phyloP scores from a whole-genome alignment of 2,113 vertebrate genomes.

The Columba janthina region DNA sequence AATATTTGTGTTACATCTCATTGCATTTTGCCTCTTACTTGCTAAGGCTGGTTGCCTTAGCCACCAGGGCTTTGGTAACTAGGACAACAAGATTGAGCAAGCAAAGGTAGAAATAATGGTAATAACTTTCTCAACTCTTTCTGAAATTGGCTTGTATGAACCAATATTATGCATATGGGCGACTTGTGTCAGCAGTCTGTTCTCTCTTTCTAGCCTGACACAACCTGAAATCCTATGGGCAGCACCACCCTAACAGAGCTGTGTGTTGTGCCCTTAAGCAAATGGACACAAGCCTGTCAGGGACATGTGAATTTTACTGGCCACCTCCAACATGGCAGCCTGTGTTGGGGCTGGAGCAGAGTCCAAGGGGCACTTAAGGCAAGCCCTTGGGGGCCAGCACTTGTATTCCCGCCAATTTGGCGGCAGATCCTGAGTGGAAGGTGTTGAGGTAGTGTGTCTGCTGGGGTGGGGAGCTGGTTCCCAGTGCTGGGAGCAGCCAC shows the following conservation, averaged over 20 bases:
- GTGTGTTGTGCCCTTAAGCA: neutral
- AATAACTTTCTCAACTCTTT: conserved; percentile 44
- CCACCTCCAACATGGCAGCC: neutral
- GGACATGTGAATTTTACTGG: neutral
- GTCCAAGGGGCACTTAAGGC: neutral
- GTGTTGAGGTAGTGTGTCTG: neutral
- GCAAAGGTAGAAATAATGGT: conserved; percentile 43
- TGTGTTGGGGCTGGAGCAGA: neutral
- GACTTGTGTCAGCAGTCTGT: neutral
- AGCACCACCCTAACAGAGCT: neutral
- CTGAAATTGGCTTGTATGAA: conserved; percentile 16
- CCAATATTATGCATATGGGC: neutral
- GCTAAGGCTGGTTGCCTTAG: conserved; percentile 58
- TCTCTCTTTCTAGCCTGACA: neutral
- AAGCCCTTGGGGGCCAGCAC: accelerated
- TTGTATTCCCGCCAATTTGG: neutral
- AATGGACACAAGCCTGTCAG: neutral
- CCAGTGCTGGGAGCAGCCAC: neutral
- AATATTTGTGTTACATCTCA: conserved; percentile 20
- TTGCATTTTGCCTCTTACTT: neutral
- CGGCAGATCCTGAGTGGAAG: neutral
- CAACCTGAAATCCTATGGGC: neutral
- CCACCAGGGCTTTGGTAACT: conserved; percentile 49
- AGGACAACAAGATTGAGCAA: conserved; percentile 49
- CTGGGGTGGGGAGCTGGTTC: neutral